Evolutionary conservation across 2,888 invertebrate genomes (phyloP).

Genomic region (Polyploca ridens): DNA sequence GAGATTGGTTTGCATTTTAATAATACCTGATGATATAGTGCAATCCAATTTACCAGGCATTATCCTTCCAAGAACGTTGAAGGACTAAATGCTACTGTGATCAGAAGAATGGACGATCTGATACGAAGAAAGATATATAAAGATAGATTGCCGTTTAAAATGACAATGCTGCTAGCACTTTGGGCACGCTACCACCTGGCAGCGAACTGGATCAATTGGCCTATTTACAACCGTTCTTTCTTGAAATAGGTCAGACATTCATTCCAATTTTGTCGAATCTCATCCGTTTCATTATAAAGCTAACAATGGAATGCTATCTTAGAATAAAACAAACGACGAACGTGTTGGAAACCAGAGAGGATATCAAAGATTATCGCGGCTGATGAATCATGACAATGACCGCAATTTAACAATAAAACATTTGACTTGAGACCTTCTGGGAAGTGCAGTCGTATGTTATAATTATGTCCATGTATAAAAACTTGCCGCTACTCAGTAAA

Average conservation of each 20-base stretch:
- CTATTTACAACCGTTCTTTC: background rate
- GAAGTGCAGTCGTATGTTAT: conserved; percentile 57
- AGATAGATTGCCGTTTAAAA: conserved; percentile 3
- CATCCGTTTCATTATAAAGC: background rate
- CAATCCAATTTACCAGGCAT: background rate
- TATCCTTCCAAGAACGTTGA: background rate
- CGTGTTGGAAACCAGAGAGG: conserved; percentile 60
- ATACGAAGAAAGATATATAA: background rate
- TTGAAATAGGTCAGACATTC: conserved; percentile 3
- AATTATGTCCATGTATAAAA: conserved; percentile 32
- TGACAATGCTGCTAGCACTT: background rate
- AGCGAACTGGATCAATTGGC: conserved; percentile 1
- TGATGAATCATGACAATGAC: conserved; percentile 60
- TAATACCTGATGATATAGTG: background rate
- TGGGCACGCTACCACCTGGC: conserved; percentile 1
- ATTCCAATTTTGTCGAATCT: background rate
- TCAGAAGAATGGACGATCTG: background rate
- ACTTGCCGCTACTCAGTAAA: conserved; percentile 16
- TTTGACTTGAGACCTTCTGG: conserved; percentile 62
- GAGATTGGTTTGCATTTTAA: conserved; percentile 1
- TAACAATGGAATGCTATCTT: background rate
- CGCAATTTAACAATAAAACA: conserved; percentile 53
- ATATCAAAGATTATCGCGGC: conserved; percentile 70
- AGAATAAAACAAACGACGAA: conserved; percentile 33
- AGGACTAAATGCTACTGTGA: background rate